A percentile compares a stretch with the other conserved stretches of the same genome.
Evolutionary conservation across 2,797 vertebrate genomes (phyloP).

Genomic region (Tympanoctomys barrerae): DNA sequence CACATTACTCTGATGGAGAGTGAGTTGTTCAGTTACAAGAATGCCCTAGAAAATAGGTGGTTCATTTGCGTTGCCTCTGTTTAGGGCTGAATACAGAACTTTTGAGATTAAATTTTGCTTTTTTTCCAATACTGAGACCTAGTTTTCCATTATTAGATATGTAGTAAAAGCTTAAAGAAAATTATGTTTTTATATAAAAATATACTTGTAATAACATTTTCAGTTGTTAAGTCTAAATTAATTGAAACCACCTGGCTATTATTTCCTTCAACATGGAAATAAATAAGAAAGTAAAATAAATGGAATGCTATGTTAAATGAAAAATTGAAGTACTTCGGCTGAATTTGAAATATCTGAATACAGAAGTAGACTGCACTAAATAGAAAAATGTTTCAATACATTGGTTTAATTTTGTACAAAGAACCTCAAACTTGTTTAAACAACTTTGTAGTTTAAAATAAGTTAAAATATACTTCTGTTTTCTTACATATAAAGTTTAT

Average conservation of each 20-base stretch:
- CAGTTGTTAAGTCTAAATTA: conserved; percentile 25
- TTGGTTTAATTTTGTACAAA: conserved; percentile 27
- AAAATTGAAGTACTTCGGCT: background rate
- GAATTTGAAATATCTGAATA: background rate
- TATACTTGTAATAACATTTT: conserved; percentile 10
- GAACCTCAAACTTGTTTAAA: background rate
- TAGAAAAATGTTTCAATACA: background rate
- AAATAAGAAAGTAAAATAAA: background rate
- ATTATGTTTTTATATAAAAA: background rate
- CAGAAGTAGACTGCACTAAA: background rate
- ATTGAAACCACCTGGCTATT: background rate
- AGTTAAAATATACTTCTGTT: background rate
- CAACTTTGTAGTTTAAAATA: conserved; percentile 1
- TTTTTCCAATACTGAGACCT: background rate
- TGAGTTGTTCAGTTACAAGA: background rate
- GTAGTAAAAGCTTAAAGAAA: background rate
- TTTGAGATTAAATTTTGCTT: conserved; percentile 7
- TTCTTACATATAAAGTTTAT: conserved; percentile 2
- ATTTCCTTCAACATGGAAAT: background rate
- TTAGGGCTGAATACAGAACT: background rate
- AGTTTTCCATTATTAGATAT: conserved; percentile 4
- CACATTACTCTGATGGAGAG: background rate
- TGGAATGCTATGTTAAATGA: background rate
- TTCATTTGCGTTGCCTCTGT: background rate
- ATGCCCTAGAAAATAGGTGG: background rate